Evolutionary conservation across 2,797 vertebrate species (phyloP).

Genomic region (Cynopterus sphinx): DNA sequence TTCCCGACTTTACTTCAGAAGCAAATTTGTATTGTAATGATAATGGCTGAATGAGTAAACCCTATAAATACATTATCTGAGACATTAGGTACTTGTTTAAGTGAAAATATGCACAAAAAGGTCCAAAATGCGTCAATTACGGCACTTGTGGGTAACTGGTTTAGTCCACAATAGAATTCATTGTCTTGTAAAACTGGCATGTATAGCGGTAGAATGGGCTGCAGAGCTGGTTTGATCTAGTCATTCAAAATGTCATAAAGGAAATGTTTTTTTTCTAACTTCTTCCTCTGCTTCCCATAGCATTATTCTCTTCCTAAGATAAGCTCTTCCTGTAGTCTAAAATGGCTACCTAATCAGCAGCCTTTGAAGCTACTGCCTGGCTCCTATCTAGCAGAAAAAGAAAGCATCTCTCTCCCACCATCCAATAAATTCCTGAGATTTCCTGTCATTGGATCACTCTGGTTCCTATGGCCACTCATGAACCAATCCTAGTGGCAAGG

Average conservation of each 20-base stretch:
- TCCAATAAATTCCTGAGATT: background rate
- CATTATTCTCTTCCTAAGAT: background rate
- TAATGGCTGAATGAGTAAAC: background rate
- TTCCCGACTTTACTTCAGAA: background rate
- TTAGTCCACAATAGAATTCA: background rate
- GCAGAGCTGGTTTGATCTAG: background rate
- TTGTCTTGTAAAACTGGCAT: background rate
- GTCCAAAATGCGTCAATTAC: background rate
- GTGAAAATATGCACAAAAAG: background rate
- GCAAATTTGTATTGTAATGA: background rate
- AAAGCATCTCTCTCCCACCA: background rate
- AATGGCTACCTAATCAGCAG: background rate
- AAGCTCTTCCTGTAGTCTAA: background rate
- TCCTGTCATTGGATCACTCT: background rate
- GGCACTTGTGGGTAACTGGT: background rate
- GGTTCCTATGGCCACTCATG: background rate
- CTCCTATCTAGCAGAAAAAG: background rate
- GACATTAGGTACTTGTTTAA: background rate
- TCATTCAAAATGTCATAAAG: slow-evolving; percentile 7
- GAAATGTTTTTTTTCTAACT: slow-evolving; percentile 10
- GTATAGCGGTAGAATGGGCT: background rate
- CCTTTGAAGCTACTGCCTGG: background rate
- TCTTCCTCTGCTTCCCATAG: background rate
- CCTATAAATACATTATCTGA: background rate
- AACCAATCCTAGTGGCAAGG: background rate